Evolutionary conservation across 2,888 invertebrate genomes (phyloP).

Genomic region (Amphipoea lucens): DNA sequence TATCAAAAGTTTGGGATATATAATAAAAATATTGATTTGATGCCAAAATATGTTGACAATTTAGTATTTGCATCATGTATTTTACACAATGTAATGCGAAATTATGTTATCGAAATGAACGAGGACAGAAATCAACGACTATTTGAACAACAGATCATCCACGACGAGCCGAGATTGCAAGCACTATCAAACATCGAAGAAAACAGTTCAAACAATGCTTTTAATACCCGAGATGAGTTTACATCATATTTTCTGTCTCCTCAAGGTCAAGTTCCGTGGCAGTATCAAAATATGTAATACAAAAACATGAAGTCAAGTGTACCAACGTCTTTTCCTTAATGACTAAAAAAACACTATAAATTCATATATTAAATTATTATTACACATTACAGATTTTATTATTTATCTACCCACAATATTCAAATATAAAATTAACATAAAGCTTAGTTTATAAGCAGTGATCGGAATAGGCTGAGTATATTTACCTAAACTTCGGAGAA

Average conservation of each 20-base stretch:
- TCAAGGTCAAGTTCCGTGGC: constrained; percentile 31
- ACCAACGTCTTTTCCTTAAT: constrained; percentile 22
- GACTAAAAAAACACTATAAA: constrained; percentile 2
- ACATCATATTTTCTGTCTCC: constrained; percentile 28
- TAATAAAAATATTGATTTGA: neutral
- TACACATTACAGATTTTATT: constrained; percentile 25
- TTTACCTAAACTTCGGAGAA: too few species aligned
- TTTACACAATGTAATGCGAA: constrained; percentile 22
- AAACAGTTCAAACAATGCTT: neutral
- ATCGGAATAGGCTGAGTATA: too few species aligned
- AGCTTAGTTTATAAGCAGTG: neutral
- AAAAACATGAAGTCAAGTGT: constrained; percentile 23
- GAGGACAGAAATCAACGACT: constrained; percentile 15
- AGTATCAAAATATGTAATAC: constrained; percentile 25
- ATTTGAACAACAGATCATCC: constrained; percentile 19
- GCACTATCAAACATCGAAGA: constrained; percentile 14
- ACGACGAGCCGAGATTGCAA: constrained; percentile 22
- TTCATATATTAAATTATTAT: constrained; percentile 6
- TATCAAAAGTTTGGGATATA: constrained; percentile 9
- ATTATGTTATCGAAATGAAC: constrained; percentile 15
- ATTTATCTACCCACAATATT: constrained; percentile 22
- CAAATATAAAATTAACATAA: constrained; percentile 8
- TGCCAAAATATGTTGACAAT: neutral
- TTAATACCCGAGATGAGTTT: constrained; percentile 13
- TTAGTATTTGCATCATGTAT: constrained; percentile 4